phyloP scores from a whole-genome alignment of 2,888 invertebrate species.

The Pterostichus niger region DNA sequence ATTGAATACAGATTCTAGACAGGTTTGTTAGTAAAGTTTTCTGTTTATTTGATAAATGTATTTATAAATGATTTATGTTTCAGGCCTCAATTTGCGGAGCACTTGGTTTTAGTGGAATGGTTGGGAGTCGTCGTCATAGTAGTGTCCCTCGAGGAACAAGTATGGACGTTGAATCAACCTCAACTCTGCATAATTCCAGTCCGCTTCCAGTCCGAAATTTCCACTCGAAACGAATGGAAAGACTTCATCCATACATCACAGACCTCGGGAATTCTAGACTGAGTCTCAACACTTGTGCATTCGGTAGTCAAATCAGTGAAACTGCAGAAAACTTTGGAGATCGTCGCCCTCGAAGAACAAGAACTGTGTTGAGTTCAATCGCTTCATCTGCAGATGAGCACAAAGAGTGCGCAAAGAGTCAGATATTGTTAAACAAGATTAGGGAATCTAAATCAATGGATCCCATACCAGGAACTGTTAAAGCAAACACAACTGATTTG shows the following conservation, averaged over 20 bases:
- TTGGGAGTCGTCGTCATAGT: conserved; percentile 83
- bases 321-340: conserved; percentile 70
- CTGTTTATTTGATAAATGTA: not conserved
- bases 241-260: conserved; percentile 76
- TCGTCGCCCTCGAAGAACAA: conserved; percentile 72
- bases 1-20: conserved; percentile 87
- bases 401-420: conserved; percentile 72
- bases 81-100: conserved; percentile 84
- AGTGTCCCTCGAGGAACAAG: conserved; percentile 81
- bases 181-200: conserved; percentile 80
- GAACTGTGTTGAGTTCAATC: conserved; percentile 83
- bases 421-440: conserved; percentile 75
- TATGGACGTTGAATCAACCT: conserved; percentile 80
- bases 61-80: conserved; percentile 7
- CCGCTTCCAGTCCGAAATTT: conserved; percentile 75
- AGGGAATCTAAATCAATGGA: conserved; percentile 84
- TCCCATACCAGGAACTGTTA: conserved; percentile 78
- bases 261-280: conserved; percentile 77
- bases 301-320: conserved; percentile 75
- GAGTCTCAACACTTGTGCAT: conserved; percentile 76
- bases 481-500: conserved; percentile 68
- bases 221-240: conserved; percentile 69
- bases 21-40: conserved; percentile 71
- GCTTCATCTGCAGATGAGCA: conserved; percentile 82
- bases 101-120: conserved; percentile 75